A percentile compares a stretch with the other conserved stretches of the same genome.
Evolutionary conservation across 1,140 invertebrate species (phyloP).

Genomic region (Cylas formicarius): DNA sequence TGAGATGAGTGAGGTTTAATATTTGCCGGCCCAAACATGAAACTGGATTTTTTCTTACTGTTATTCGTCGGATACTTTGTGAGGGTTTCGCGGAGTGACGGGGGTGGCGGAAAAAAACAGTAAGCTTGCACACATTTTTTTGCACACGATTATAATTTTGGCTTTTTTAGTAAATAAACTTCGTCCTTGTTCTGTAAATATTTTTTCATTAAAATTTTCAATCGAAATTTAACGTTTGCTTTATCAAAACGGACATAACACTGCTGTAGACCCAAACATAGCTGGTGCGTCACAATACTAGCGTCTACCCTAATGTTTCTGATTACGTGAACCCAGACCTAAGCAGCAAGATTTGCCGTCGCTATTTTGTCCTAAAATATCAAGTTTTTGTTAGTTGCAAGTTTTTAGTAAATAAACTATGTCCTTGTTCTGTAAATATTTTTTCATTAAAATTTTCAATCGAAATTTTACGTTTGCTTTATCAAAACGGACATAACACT

Average conservation of each 20-base stretch:
- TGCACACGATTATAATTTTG: not conserved
- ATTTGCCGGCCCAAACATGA: too few relatives aligned
- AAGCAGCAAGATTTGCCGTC: too few relatives aligned
- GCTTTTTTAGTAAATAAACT: not conserved
- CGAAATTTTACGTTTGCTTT: slow-evolving; percentile 1
- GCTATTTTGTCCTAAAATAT: too few relatives aligned
- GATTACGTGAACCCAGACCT: too few relatives aligned
- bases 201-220: not conserved
- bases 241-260: not conserved
- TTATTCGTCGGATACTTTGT: slow-evolving; percentile 19
- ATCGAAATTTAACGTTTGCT: slow-evolving; percentile 2
- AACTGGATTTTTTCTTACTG: slow-evolving; percentile 9
- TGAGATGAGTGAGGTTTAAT: too few relatives aligned
- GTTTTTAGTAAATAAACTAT: not conserved
- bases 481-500: not conserved
- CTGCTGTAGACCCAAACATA: slow-evolving; percentile 1
- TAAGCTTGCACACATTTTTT: slow-evolving; percentile 11
- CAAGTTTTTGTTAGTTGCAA: too few relatives aligned
- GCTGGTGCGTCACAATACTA: not conserved
- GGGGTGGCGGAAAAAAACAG: slow-evolving; percentile 17
- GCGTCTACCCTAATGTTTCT: not conserved
- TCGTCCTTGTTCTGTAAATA: not conserved
- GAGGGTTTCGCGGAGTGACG: slow-evolving; percentile 3
- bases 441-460: not conserved
- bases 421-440: not conserved